Percentiles rank a stretch among this genome's conserved stretches.
These are phyloP conservation scores for Platysternon megacephalum DNA, from an alignment of 2,113 vertebrate species.

Conservation along the genomic window DNA sequence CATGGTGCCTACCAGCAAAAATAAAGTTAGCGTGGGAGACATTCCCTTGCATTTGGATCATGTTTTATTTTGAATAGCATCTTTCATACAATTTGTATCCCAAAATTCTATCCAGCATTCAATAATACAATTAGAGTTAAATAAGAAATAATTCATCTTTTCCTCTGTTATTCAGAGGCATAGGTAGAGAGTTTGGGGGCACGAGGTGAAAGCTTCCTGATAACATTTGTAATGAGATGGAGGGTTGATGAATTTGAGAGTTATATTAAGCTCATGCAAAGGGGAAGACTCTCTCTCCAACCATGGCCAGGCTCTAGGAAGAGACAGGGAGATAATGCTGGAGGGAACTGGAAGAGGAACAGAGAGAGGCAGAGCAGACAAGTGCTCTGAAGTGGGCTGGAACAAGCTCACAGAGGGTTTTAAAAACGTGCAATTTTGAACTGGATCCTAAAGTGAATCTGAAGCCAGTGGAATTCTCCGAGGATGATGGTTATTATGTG, in stretches of 20 bases:
- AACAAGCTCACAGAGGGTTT: not conserved
- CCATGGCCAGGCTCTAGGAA: not conserved
- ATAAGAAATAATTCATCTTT: not conserved
- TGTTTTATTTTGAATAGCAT: not conserved
- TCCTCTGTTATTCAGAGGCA: not conserved
- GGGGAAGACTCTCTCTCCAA: not conserved
- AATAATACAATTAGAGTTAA: not conserved
- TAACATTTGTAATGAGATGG: not conserved
- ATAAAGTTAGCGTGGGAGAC: not conserved
- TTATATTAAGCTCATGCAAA: not conserved
- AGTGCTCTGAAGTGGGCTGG: not conserved
- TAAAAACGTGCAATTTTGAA: not conserved
- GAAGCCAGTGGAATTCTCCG: not conserved
- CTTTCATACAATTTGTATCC: not conserved
- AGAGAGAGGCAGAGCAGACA: not conserved
- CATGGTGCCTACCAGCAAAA: not conserved
- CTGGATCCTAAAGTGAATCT: accelerated
- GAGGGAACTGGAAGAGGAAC: accelerated
- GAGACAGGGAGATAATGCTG: not conserved
- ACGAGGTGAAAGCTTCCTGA: not conserved
- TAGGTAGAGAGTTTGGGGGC: not conserved
- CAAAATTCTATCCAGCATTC: not conserved
- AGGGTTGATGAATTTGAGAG: not conserved
- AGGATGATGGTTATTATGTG: not conserved
- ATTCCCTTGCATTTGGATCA: not conserved